Base-by-base conservation (phyloP, 1,140 invertebrate genomes). In the Heterodera schachtii region DNA sequence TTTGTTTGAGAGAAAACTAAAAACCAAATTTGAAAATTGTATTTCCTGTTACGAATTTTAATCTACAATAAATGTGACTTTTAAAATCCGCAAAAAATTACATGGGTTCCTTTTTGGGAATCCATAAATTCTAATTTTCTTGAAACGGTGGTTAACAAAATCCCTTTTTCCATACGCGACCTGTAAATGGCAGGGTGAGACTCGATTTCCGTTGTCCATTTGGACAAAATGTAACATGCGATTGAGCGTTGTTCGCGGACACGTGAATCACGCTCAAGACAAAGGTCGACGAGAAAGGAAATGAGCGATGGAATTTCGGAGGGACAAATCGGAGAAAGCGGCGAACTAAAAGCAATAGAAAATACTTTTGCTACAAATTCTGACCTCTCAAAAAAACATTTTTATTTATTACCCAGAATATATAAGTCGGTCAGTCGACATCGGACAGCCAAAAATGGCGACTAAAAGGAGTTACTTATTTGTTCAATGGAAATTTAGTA, bases 231-330 rank as follows among this genome's bases (percentile, higher is more conserved):
- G 43, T 79, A 44, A 60, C 70, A 16, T 19, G 84, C 82, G 47
- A 84, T 47, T 4, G 79, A 77, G 16, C 84, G 52, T 71, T 85
- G 82, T 8, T 84, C 83, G 19, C 69, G 64, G 21, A n/a, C 44
- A 52, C 47, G 49, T 11, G 49, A 52, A 52, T 52, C 49, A 52
- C 6, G 11, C 49, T 52, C 6, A n/a, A 83, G 21, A 67, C 82
- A 84, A 16, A 80, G 52, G 43, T 83, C 84, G 64, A 83, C 80
- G 19, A 83, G 70, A 41, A 52, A 7, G n/a, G 75, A 52, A 49
- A 81, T 76, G 11, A 83, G 73, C 8, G 83, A n/a, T n/a, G 43
- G 49, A 8, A 83, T 44, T 64, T 83, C 81, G n/a, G 46, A 77
- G 47, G 41, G 57, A 46, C 19, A 75, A 31, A 21, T 57, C 13